Percentiles rank a stretch among this genome's conserved stretches.
Evolutionary conservation across 2,797 vertebrate genomes (phyloP).

Genomic region (Vultur gryphus): DNA sequence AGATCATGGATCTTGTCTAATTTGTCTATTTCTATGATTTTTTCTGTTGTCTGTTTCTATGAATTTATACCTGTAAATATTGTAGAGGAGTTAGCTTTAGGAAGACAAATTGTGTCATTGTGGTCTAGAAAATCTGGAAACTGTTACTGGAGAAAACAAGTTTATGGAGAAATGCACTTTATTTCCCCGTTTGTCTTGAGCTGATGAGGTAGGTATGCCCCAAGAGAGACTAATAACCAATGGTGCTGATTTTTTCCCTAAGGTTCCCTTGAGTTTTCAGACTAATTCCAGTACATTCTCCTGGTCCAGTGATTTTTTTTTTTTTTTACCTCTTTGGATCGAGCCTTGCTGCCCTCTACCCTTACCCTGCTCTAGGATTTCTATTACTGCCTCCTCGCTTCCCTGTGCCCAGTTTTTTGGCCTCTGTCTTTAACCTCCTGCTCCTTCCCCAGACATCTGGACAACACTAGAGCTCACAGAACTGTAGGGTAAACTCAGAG

Average conservation of each 20-base stretch:
- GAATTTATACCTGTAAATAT: neutral
- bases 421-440: neutral
- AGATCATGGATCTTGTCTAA: neutral
- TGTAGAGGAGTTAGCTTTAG: neutral
- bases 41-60: neutral
- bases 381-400: neutral
- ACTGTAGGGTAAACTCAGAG: neutral
- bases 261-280: neutral
- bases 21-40: neutral
- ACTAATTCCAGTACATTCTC: neutral
- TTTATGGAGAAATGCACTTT: neutral
- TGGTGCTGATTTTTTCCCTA: neutral
- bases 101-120: neutral
- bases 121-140: constrained; percentile 34
- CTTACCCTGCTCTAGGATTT: neutral
- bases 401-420: neutral
- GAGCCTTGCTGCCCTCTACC: rapidly evolving
- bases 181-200: neutral
- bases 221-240: neutral
- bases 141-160: neutral
- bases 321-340: neutral
- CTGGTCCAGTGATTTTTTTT: neutral
- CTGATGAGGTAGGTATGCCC: neutral
- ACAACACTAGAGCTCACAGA: neutral
- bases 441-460: neutral